Evolutionary conservation across 92 coral and sea anemone genomes (phyloP), one percentile per base, ranked within the genome.

Genomic region (Palythoa caribaeorum): DNA sequence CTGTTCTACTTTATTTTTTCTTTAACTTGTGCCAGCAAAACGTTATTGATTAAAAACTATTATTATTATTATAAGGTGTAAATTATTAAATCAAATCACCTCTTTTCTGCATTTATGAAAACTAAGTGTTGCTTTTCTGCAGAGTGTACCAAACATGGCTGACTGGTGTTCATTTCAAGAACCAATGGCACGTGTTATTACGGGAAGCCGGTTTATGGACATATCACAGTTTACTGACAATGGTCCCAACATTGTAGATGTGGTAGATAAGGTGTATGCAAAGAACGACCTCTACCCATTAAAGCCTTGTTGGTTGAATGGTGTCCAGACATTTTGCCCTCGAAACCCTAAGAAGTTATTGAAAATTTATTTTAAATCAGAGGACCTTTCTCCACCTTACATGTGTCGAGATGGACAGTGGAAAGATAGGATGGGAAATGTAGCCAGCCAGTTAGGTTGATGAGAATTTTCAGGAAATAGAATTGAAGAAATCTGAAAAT

Each of bases 281-380:
- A 92, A 94, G 78, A 77, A 59, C 2, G 96, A 95, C 62, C 76
- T 92, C 79, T 95, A 70, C 81, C 96, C 98, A 19, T 78, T 92
- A 19, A 87, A 85, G 83, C 78, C 91, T 10, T 95, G 98, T 77
- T 88, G 38, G 87, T 86, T 95, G 11, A 93, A 90, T 93, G 96
- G 96, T 2, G 20, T 92, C 47, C 59, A 72, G 78, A 84, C 94
- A 5, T 86, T 38, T 47, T 95, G 98, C 77, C 98, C 98, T 0
- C 73, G 88, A 48, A 90, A 83, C 3, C 91, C 96, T 16, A 63
- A 87, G 86, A 87, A 90, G 19, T 36, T 93, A 1, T 71, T 94
- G 38, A 84, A 92, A 59, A 78, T 55, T 11, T 93, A 92, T 73
- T 92, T 87, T 52, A 21, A 63, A n/a, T 54, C 90, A 3, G 87